phyloP scores from a whole-genome alignment of 2,113 vertebrate genomes.

The Damaliscus lunatus region DNA sequence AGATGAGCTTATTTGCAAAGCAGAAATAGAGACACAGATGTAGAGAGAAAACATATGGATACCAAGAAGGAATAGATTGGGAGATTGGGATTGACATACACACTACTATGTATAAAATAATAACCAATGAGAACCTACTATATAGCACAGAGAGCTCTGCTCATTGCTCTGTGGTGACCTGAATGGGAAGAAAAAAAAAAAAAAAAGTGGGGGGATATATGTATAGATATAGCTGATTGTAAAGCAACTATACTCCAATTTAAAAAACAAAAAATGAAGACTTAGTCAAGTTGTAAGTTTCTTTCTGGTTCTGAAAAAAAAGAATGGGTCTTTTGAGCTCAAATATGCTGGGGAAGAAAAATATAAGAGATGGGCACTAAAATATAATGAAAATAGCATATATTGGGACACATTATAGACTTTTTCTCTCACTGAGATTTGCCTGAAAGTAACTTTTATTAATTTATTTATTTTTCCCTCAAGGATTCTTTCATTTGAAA shows the following conservation, averaged over 20 bases:
- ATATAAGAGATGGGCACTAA: not conserved
- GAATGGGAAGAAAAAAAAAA: not conserved
- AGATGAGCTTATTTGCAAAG: not conserved
- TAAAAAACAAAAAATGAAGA: not conserved
- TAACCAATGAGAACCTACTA: not conserved
- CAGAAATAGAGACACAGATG: not conserved
- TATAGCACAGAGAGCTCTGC: not conserved
- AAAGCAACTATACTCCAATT: not conserved
- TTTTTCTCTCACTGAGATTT: not conserved
- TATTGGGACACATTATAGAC: not conserved
- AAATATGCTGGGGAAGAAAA: not conserved
- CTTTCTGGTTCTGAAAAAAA: not conserved
- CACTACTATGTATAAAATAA: not conserved
- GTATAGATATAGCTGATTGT: not conserved
- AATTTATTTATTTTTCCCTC: conserved; percentile 16
- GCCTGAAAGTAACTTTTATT: not conserved
- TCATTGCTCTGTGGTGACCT: not conserved
- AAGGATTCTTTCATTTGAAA: not conserved
- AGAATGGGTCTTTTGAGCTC: not conserved
- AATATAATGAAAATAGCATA: not conserved
- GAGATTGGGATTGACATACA: not conserved
- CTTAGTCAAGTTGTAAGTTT: not conserved
- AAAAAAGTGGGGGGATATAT: not conserved
- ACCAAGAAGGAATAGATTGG: not conserved
- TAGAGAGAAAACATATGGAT: not conserved